phyloP scores from a whole-genome alignment of 2,888 invertebrate species.

The Carterocephalus palaemon region DNA sequence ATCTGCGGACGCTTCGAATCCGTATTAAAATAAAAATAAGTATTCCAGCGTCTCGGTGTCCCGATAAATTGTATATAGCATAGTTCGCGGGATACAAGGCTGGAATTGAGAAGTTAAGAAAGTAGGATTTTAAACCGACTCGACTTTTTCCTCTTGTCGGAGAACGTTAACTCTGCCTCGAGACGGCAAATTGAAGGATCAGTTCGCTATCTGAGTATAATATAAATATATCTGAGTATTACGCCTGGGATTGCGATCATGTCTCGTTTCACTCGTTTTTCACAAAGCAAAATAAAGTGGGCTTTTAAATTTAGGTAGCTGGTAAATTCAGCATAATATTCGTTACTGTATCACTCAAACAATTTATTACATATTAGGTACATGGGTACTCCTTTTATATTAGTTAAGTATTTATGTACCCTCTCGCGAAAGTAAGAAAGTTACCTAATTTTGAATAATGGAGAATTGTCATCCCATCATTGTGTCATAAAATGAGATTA shows the following conservation, averaged over 20 bases:
- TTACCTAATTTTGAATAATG: too few species aligned
- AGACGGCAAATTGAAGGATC: conserved; percentile 40
- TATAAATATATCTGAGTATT: conserved; percentile 9
- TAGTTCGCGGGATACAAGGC: conserved; percentile 44
- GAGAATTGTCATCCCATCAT: too few species aligned
- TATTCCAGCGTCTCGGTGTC: conserved; percentile 5
- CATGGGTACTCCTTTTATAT: too few species aligned
- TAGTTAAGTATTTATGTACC: too few species aligned
- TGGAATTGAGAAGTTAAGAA: conserved; percentile 56
- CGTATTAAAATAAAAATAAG: conserved; percentile 13
- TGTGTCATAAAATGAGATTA: too few species aligned
- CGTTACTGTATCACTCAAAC: too few species aligned
- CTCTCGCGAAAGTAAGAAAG: too few species aligned
- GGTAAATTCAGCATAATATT: too few species aligned
- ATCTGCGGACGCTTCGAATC: conserved; percentile 3
- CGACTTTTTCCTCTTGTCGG: conserved; percentile 32
- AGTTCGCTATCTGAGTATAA: conserved; percentile 20
- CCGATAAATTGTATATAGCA: conserved; percentile 53
- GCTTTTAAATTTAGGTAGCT: neutral
- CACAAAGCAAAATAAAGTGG: too few species aligned
- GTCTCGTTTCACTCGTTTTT: too few species aligned
- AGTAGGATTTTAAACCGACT: conserved; percentile 31
- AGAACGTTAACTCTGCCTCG: conserved; percentile 25
- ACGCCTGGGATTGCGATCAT: neutral
- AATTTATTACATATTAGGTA: too few species aligned